A percentile compares a stretch with the other conserved stretches of the same genome.
These are phyloP conservation scores for Aviceda subcristata DNA, from an alignment of 2,113 vertebrate genomes.

Conservation along the genomic window DNA sequence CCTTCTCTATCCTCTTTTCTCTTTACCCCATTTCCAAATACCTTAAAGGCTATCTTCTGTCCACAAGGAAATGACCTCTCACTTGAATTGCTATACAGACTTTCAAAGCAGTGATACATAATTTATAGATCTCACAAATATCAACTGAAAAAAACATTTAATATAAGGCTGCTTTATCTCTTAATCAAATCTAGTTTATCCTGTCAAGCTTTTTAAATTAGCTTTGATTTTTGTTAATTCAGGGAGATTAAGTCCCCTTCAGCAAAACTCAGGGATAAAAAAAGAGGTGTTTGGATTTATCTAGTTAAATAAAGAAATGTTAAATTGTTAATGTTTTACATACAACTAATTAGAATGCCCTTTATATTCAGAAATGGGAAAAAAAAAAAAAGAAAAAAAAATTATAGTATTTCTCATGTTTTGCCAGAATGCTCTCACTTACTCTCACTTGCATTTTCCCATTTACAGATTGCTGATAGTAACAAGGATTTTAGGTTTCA, in stretches of 20 bases:
- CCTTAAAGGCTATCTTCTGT: neutral
- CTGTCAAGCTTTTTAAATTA: neutral
- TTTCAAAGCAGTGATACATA: neutral
- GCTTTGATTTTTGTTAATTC: constrained; percentile 9
- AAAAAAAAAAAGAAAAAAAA: too few species aligned
- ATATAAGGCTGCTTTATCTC: neutral
- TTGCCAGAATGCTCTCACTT: neutral
- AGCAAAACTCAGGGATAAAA: neutral
- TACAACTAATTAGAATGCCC: neutral
- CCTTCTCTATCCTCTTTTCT: neutral
- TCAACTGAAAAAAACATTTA: neutral
- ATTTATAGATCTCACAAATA: neutral
- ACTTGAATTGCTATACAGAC: neutral
- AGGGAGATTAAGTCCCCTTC: neutral
- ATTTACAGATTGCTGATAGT: neutral
- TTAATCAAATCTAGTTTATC: neutral
- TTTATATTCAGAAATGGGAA: neutral
- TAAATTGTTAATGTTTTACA: neutral
- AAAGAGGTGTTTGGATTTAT: neutral
- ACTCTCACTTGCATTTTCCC: neutral
- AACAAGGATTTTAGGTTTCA: neutral
- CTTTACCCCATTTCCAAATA: neutral
- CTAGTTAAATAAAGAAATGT: neutral
- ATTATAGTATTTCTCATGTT: neutral
- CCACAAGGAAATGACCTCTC: neutral